Evolutionary conservation across 1,140 invertebrate genomes (phyloP), one percentile per base, ranked within the genome.

Genomic region (Neodiprion fabricii): DNA sequence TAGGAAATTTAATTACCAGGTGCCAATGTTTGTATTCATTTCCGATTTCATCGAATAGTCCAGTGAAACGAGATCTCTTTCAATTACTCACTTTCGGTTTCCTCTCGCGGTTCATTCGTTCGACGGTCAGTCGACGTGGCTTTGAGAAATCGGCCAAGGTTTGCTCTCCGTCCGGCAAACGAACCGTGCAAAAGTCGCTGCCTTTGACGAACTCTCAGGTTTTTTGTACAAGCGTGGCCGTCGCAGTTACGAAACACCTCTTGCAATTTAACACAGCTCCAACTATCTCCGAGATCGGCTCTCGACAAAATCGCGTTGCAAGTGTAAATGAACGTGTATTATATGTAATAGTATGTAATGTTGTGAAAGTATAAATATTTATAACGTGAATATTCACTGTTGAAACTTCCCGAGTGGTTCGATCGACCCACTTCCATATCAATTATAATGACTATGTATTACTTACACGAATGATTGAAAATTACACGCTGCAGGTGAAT

Each of bases 121-220:
- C n/a, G 53, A 61, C 53, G 9, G 53, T 61, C 53, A 17, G n/a
- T 61, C 53, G n/a, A 17, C 7, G 11, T 17, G 9, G 53, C 53
- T 61, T 17, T 14, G 53, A 61, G 53, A 61, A 61, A 61, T 61
- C 53, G 53, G 53, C 53, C 53, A 61, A 61, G 53, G 53, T 61
- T 9, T 9, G 53, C 8, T 17, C 11, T 5, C n/a, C 53, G 53
- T 12, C 53, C 11, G 53, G 53, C 11, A 61, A 40, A 40, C 28
- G 28, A 40, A 40, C 1, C 28, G n/a, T 61, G 11, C 53, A 17
- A 21, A 21, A 17, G 3, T 61, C 53, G 11, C 50, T 10, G 53
- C 53, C 53, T 61, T 61, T 17, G 53, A 61, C 53, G 53, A 61
- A 61, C n/a, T 61, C 53, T 17, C 11, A 2, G n/a, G 11, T 61